Conservation (phyloP, 2,797 vertebrate species). For the Neoniphon sammara region DNA sequence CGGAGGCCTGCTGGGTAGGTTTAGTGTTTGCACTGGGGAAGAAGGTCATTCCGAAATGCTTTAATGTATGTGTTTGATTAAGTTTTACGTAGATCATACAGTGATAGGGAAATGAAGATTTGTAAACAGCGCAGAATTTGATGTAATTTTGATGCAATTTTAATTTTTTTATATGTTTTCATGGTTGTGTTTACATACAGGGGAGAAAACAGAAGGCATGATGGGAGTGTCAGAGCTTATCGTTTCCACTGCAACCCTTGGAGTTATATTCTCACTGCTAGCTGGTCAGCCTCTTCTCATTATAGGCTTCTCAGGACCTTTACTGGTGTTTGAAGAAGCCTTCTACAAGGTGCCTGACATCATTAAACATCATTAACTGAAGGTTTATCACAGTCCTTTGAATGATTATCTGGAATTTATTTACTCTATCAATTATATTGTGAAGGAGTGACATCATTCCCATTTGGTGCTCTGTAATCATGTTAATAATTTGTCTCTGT, state of each 20-base stretch:
- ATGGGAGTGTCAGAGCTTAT: slow-evolving; percentile 98
- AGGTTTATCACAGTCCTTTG: background rate
- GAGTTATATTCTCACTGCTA: slow-evolving; percentile 92
- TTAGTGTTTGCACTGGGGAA: too few species aligned
- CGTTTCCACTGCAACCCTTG: slow-evolving; percentile 93
- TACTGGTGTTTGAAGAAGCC: slow-evolving; percentile 97
- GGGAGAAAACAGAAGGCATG: slow-evolving; percentile 96
- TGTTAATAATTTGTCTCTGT: background rate
- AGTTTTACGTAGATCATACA: too few species aligned
- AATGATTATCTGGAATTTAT: background rate
- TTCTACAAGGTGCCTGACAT: slow-evolving; percentile 90
- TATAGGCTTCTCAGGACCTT: slow-evolving; percentile 95
- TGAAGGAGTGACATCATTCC: background rate
- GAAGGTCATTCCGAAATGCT: too few species aligned
- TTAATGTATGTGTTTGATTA: too few species aligned
- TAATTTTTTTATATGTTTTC: slow-evolving; percentile 4
- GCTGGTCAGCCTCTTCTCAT: slow-evolving; percentile 95
- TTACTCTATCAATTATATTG: background rate
- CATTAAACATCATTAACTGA: too few species aligned
- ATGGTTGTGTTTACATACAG: slow-evolving; percentile 70
- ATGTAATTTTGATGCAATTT: background rate
- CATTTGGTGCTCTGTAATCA: background rate
- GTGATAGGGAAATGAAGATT: too few species aligned
- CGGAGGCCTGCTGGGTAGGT: slow-evolving; percentile 93
- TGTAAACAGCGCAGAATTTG: background rate